These are phyloP conservation scores for Cheilosia urbana DNA, from an alignment of 2,888 invertebrate genomes.

Conservation along the genomic window DNA sequence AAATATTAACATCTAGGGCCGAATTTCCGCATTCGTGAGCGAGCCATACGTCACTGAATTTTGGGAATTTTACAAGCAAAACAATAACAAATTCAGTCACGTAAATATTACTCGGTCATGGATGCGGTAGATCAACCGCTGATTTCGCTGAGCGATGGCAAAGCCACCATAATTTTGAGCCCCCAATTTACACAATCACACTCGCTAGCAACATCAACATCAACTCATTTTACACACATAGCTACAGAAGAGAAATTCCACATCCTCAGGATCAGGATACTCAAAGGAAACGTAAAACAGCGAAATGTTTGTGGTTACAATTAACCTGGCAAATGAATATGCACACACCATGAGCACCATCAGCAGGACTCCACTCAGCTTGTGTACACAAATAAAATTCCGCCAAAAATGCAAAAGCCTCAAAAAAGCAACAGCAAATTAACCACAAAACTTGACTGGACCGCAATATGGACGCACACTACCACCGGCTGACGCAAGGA, in stretches of 20 bases:
- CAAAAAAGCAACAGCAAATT: slow-evolving; percentile 48
- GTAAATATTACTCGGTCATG: too few relatives aligned
- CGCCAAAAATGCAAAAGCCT: slow-evolving; percentile 43
- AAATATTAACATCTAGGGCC: too few relatives aligned
- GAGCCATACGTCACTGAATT: too few relatives aligned
- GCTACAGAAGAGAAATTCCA: not conserved
- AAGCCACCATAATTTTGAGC: too few relatives aligned
- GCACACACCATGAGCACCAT: not conserved
- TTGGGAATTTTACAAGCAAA: too few relatives aligned
- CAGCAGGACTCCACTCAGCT: not conserved
- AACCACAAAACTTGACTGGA: slow-evolving; percentile 56
- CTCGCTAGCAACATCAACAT: not conserved
- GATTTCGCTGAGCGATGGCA: too few relatives aligned
- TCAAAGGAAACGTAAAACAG: slow-evolving; percentile 13
- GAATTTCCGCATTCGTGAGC: too few relatives aligned
- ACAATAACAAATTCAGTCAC: too few relatives aligned
- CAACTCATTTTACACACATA: not conserved
- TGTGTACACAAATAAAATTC: slow-evolving; percentile 54
- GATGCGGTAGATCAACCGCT: too few relatives aligned
- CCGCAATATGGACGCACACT: not conserved
- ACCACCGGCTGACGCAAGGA: slow-evolving; percentile 10
- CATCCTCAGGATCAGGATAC: not conserved
- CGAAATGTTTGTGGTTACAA: slow-evolving; percentile 38
- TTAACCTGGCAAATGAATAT: slow-evolving; percentile 1
- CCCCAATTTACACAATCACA: too few relatives aligned